These are phyloP conservation scores for Poeciliopsis turneri DNA, from an alignment of 2,797 vertebrate species.

Conservation along the genomic window DNA sequence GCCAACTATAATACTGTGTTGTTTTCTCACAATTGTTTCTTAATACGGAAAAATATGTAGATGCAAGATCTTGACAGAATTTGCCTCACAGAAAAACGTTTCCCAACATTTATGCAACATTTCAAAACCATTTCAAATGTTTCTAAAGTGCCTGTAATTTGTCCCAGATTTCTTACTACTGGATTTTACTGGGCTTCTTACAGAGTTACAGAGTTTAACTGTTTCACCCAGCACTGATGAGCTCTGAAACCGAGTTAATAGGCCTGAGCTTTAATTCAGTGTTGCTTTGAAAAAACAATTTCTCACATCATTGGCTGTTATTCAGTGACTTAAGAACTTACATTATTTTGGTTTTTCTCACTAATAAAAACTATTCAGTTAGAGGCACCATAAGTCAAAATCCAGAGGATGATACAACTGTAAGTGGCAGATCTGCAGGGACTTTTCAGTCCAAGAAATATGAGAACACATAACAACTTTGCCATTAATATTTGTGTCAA, in stretches of 20 bases:
- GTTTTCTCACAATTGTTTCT: not conserved
- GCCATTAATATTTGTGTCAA: not conserved
- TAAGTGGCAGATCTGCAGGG: not conserved
- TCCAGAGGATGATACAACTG: not conserved
- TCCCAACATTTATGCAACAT: conserved; percentile 35
- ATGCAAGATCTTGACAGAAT: not conserved
- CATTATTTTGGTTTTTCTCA: conserved; percentile 28
- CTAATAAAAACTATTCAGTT: conserved; percentile 21
- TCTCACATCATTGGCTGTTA: conserved; percentile 29
- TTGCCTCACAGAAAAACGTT: conserved; percentile 8
- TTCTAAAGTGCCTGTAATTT: conserved; percentile 22
- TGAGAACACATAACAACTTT: not conserved
- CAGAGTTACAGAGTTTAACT: conserved; percentile 15
- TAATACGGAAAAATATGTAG: not conserved
- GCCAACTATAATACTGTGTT: not conserved
- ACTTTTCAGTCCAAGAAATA: not conserved
- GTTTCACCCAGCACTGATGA: conserved; percentile 32
- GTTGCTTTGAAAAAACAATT: conserved; percentile 12
- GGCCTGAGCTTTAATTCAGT: conserved; percentile 18
- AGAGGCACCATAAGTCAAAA: not conserved
- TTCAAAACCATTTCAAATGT: conserved; percentile 30
- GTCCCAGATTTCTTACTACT: conserved; percentile 9
- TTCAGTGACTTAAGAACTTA: not conserved
- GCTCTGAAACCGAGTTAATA: conserved; percentile 28
- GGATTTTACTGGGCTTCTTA: conserved; percentile 24